Conservation (phyloP, 1,140 invertebrate species). For the Thaumatotibia leucotreta region DNA sequence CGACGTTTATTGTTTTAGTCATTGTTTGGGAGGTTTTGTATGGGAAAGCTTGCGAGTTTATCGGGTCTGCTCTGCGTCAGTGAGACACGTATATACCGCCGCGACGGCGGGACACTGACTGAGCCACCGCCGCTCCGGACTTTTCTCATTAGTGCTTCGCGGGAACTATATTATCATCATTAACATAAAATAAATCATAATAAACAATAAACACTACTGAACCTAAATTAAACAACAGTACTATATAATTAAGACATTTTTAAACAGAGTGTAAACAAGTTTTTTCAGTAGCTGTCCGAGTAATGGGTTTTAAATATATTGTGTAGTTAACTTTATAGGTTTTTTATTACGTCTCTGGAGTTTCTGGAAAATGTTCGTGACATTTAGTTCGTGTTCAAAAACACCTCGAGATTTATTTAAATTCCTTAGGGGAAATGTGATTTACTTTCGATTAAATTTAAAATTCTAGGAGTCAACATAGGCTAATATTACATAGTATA, state of each 20-base stretch:
- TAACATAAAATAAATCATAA: neutral
- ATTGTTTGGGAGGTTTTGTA: slow-evolving; percentile 23
- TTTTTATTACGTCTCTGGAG: neutral
- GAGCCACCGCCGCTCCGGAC: neutral
- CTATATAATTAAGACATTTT: neutral
- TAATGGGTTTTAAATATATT: neutral
- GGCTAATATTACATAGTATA: too few relatives aligned
- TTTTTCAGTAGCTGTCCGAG: neutral
- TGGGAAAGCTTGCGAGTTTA: slow-evolving; percentile 7
- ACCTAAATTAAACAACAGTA: neutral
- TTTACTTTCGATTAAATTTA: too few relatives aligned
- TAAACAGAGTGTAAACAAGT: neutral
- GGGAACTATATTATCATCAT: neutral
- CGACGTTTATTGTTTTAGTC: slow-evolving; percentile 36
- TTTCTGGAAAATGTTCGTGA: too few relatives aligned
- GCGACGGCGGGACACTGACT: neutral
- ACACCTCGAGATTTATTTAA: too few relatives aligned
- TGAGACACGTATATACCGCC: neutral
- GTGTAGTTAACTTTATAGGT: neutral
- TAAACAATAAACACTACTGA: neutral
- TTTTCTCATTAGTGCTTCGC: neutral
- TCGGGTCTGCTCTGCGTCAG: neutral
- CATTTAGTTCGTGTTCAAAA: too few relatives aligned
- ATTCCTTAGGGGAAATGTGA: too few relatives aligned
- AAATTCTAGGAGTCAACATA: too few relatives aligned